Base-by-base conservation (phyloP, 2,113 vertebrate species). In the Herpetotheres cachinnans region DNA sequence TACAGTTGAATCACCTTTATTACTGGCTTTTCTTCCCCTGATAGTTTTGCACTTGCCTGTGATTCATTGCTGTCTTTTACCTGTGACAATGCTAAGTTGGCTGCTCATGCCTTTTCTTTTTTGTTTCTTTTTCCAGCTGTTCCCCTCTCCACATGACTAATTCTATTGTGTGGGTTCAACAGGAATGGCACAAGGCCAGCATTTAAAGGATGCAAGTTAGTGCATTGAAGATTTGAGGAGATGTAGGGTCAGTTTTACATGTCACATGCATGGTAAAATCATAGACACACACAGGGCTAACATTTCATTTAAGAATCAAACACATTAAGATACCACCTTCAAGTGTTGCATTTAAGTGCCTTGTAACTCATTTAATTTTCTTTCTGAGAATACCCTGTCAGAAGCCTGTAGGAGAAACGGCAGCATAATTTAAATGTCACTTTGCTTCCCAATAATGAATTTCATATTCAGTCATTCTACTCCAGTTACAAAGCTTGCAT, bases 341-440 rank as follows among this genome's bases (percentile, higher is more conserved):
- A 92, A 95, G 95, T 32, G 5, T 36, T 95, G 56, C 46, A 13
- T 93, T 95, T 90, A 95, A 95, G 42, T 82, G 70, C 55, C 89
- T 79, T 93, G 88, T 71, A 95, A 94, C 71, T 89, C 71, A 91
- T 96, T 97, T 66, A 73, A 83, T 96, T 97, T 96, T 92, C 50
- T 92, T 86, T 44, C 84, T 84, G 40, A 91, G 97, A 93, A 82
- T 50, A 92, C 58, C 30, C 47, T 92, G 71, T 96, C 83, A 94
- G 61, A 95, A 95, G 82, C 52, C 40, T 66, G 89, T 46, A 80
- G 62, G 86, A 96, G 83, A 85, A 96, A 94, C 58, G 95, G 50
- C 56, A 89, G 36, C 86, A 24, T 71, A 89, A 96, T 97, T 97
- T 97, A 95, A 98, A 94, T 95, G 94, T 84, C 93, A 90, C 50